Evolutionary conservation across 1,140 invertebrate species (phyloP).

Genomic region (Meteorus sp.): DNA sequence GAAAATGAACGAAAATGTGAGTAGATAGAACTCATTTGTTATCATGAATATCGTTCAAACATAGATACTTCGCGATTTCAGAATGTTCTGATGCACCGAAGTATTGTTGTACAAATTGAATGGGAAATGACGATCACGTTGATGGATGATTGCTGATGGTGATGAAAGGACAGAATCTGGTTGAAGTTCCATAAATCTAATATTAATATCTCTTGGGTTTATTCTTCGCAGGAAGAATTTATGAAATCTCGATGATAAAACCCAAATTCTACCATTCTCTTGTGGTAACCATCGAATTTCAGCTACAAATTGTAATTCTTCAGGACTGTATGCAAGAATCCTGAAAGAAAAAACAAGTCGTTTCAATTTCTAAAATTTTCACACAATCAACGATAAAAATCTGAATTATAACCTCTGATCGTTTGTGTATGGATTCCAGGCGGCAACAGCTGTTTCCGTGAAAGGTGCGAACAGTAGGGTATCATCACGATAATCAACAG

Average conservation of each 20-base stretch:
- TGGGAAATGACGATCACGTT: slow-evolving; percentile 22
- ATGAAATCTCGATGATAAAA: slow-evolving; percentile 73
- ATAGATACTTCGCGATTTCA: no score
- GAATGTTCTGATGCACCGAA: slow-evolving; percentile 1
- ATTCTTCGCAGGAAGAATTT: slow-evolving; percentile 72
- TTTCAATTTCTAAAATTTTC: slow-evolving; percentile 15
- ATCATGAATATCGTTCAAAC: no score
- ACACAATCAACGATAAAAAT: no score
- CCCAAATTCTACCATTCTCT: slow-evolving; percentile 71
- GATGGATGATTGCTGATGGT: slow-evolving; percentile 11
- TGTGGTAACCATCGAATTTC: slow-evolving; percentile 68
- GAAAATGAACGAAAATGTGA: no score
- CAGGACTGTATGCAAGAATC: slow-evolving; percentile 69
- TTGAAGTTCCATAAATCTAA: slow-evolving; percentile 64
- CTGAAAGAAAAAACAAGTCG: slow-evolving; percentile 49
- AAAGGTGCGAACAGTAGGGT: slow-evolving; percentile 74
- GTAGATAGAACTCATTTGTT: no score
- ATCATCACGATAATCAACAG: slow-evolving; percentile 69
- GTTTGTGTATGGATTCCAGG: slow-evolving; percentile 73
- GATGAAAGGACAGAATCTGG: slow-evolving; percentile 4
- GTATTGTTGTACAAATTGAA: slow-evolving; percentile 39
- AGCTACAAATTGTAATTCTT: slow-evolving; percentile 73
- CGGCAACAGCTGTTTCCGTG: slow-evolving; percentile 75
- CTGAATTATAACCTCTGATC: no score
- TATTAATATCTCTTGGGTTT: slow-evolving; percentile 63